Base-by-base conservation (phyloP, 53 echinoderm and acorn worm genomes). In the Astropecten irregularis region DNA sequence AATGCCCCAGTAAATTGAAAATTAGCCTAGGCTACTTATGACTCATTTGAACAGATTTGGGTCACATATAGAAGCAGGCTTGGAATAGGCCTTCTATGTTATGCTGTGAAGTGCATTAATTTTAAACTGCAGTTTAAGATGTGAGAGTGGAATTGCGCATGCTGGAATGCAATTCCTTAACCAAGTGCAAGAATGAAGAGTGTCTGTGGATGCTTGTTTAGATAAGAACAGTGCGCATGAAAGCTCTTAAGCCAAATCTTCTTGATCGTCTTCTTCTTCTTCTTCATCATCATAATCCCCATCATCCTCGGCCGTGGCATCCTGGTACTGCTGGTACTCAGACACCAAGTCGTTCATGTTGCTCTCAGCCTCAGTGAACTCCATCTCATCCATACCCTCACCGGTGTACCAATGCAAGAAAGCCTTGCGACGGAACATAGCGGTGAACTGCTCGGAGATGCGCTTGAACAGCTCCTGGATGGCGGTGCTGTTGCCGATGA, bases 301-400 rank as follows among this genome's bases (percentile, higher is more conserved):
- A 25, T 95, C 95, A 56, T 92, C 95, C 44, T 95, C 95, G 10
- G 92, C 92, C 69, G 95, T 90, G 49, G 92, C 92, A 54, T 95
- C 95, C 86, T 95, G 92, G 88, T 95, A 95, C 82, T 95, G 95
- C 76, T 95, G 95, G 91, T 95, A 95, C 72, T 95, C 95, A 14
- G 95, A 95, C 87, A 95, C 93, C 89, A 95, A 87, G 93, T 95
- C 95, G 76, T 95, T 95, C 95, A 95, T 91, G 93, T 93, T 95
- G 91, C 92, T 92, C 89, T 95, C 95, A 61, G 95, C 95, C 88
- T 93, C 95, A 7, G 95, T 95, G 91, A 95, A 95, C 76, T 95
- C 95, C 95, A 95, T 95, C 86, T 95, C 95, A 37, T 95, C 95
- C 95, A 95, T 95, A 53, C 95, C 95, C 73, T 95, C 95, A 60